phyloP scores from a whole-genome alignment of 2,888 invertebrate genomes.

The Lasioglossum calceatum region DNA sequence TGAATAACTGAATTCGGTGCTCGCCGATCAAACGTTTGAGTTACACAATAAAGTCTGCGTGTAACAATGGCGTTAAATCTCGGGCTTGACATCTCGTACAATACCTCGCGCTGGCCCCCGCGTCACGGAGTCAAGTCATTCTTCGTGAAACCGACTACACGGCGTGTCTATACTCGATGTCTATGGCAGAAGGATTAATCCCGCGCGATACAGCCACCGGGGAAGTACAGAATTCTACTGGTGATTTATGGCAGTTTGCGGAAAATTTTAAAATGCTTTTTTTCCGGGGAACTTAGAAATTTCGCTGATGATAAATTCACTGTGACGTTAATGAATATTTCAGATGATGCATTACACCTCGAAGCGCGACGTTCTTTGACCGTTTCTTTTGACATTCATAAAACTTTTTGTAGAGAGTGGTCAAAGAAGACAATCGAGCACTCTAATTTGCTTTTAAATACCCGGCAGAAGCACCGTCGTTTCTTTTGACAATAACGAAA shows the following conservation, averaged over 20 bases:
- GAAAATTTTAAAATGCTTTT: neutral
- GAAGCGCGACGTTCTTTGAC: neutral
- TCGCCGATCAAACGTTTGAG: neutral
- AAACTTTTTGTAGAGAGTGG: neutral
- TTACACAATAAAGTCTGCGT: neutral
- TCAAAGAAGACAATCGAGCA: neutral
- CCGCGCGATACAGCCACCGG: neutral
- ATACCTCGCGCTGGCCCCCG: neutral
- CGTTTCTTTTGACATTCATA: neutral
- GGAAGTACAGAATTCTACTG: neutral
- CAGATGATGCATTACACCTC: neutral
- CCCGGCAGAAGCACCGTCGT: neutral
- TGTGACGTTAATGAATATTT: neutral
- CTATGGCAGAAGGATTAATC: neutral
- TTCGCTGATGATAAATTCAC: neutral
- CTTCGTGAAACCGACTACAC: neutral
- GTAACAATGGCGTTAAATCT: conserved; percentile 12
- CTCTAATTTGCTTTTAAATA: neutral
- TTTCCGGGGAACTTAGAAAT: neutral
- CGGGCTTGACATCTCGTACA: neutral
- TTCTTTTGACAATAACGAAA: neutral
- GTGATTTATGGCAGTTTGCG: neutral
- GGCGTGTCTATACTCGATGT: neutral
- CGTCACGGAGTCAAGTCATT: neutral
- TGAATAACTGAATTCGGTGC: neutral